A percentile compares a stretch with the other conserved stretches of the same genome.
Conservation (phyloP, 2,797 vertebrate species). For the Chaetodon trifasciatus region DNA sequence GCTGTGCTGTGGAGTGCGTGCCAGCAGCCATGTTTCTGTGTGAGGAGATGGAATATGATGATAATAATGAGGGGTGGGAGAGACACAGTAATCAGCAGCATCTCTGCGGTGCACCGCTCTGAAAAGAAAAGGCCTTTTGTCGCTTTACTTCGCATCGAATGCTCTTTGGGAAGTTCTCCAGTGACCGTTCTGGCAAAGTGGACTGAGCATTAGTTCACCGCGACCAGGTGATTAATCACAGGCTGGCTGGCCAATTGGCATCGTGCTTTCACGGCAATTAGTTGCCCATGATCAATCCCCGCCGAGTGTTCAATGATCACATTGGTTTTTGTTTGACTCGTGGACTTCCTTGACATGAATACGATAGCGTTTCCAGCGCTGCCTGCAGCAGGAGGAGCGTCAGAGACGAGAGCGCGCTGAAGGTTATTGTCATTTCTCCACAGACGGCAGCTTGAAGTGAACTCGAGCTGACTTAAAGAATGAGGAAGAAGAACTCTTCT, state of each 20-base stretch:
- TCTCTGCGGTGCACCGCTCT: background rate
- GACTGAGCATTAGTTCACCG: constrained; percentile 14
- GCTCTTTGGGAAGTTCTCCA: constrained; percentile 24
- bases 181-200: constrained; percentile 26
- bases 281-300: constrained; percentile 41
- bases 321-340: constrained; percentile 35
- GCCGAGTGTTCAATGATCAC: background rate
- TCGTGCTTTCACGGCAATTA: constrained; percentile 52
- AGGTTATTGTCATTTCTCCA: constrained; percentile 15
- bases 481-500: background rate
- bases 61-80: constrained; percentile 2
- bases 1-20: constrained; percentile 23
- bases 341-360: constrained; percentile 40
- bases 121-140: constrained; percentile 13
- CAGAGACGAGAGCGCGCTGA: constrained; percentile 18
- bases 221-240: constrained; percentile 58
- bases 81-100: constrained; percentile 27
- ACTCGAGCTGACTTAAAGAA: constrained; percentile 35
- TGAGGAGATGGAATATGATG: constrained; percentile 33
- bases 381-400: constrained; percentile 44
- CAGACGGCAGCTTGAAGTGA: constrained; percentile 3
- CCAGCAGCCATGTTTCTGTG: constrained; percentile 32
- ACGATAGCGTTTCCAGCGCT: constrained; percentile 24
- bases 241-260: constrained; percentile 39
- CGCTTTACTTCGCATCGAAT: constrained; percentile 5